These are phyloP conservation scores for Pipistrellus pipistrellus DNA, from an alignment of 2,797 vertebrate species.

Conservation along the genomic window DNA sequence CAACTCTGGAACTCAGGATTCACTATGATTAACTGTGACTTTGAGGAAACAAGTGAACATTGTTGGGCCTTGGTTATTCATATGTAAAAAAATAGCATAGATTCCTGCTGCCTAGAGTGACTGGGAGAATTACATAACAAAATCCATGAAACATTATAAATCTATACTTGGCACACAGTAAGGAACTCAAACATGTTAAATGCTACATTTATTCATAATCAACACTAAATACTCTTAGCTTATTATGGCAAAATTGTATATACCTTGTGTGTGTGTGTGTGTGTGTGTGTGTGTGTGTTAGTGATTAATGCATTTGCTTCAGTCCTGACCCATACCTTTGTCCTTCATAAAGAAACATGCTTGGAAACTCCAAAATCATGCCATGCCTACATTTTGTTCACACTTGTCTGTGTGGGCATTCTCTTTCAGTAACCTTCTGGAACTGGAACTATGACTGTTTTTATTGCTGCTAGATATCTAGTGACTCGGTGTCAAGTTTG, in stretches of 20 bases:
- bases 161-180: background rate
- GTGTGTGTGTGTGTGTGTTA: background rate
- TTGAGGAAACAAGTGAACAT: background rate
- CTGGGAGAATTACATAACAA: background rate
- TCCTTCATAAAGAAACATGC: background rate
- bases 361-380: background rate
- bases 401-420: background rate
- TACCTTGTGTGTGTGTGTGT: background rate
- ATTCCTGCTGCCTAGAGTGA: background rate
- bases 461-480: background rate
- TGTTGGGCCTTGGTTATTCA: background rate
- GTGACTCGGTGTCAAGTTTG: background rate
- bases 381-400: background rate
- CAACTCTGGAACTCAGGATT: background rate
- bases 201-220: background rate
- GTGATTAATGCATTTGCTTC: conserved; percentile 5
- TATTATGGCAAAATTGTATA: background rate
- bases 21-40: background rate
- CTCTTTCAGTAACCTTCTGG: background rate
- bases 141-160: background rate
- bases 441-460: background rate
- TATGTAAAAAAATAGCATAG: background rate
- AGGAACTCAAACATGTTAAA: background rate
- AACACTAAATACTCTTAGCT: background rate
- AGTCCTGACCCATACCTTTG: background rate